Percentiles rank a stretch among this genome's conserved stretches.
Conservation (phyloP, 2,888 invertebrate species). For the Thalpophila matura region DNA sequence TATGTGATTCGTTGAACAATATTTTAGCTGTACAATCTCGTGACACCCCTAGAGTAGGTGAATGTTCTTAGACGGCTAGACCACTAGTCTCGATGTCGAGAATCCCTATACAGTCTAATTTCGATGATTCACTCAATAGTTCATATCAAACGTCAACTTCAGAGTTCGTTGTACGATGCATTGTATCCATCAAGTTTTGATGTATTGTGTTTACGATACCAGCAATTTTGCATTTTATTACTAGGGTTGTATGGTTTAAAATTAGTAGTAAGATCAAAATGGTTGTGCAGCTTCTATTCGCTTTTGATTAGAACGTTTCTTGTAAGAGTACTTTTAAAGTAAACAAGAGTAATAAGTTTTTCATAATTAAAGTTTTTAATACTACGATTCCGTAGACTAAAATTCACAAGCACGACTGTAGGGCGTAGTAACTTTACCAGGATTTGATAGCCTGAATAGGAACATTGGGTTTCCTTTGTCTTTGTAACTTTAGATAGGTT, state of each 20-base stretch:
- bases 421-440: too few relatives aligned
- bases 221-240: neutral
- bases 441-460: too few relatives aligned
- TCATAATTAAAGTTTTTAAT: too few relatives aligned
- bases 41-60: conserved; percentile 41
- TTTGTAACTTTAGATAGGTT: too few relatives aligned
- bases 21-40: too few relatives aligned
- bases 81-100: conserved; percentile 1
- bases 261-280: neutral
- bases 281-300: neutral
- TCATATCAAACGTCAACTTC: conserved; percentile 32
- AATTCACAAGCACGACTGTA: too few relatives aligned
- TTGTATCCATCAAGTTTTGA: conserved; percentile 20
- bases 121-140: conserved; percentile 37
- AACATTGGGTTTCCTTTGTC: too few relatives aligned
- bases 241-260: neutral
- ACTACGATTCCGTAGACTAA: too few relatives aligned
- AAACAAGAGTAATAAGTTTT: neutral
- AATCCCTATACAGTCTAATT: conserved; percentile 34
- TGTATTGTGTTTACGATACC: neutral
- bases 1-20: too few relatives aligned
- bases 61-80: conserved; percentile 40
- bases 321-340: conserved; percentile 4
- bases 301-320: conserved; percentile 11
- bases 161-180: conserved; percentile 33